Conservation (phyloP, 2,888 invertebrate species). For the Cerastis leucographa region DNA sequence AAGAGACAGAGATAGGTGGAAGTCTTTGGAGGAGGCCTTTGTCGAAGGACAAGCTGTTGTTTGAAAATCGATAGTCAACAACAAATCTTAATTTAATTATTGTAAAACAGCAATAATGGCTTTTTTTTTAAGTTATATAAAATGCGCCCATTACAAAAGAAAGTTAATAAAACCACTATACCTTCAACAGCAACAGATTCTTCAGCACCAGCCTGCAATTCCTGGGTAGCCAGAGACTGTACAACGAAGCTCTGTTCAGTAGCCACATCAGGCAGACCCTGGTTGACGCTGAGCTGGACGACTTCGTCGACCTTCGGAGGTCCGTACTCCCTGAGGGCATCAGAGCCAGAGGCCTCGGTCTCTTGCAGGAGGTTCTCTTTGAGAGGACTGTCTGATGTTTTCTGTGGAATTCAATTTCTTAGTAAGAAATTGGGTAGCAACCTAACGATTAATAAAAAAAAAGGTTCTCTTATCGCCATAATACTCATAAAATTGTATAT, state of each 20-base stretch:
- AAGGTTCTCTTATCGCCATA: neutral
- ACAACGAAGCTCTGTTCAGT: slow-evolving; percentile 79
- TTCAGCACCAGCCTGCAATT: slow-evolving; percentile 48
- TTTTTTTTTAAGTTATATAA: neutral
- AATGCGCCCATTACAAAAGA: neutral
- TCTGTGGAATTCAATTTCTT: slow-evolving; percentile 71
- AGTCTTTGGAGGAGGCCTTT: no score
- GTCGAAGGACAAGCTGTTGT: no score
- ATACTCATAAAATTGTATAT: neutral
- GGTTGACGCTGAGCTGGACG: slow-evolving; percentile 73
- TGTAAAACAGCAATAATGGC: no score
- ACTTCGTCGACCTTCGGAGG: slow-evolving; percentile 83
- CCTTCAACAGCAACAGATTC: slow-evolving; percentile 62
- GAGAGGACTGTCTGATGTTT: slow-evolving; percentile 82
- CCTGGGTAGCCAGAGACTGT: slow-evolving; percentile 66
- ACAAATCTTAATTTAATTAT: no score
- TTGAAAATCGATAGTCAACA: no score
- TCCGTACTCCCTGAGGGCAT: slow-evolving; percentile 87
- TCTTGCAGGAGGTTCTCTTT: slow-evolving; percentile 82
- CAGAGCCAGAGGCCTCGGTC: slow-evolving; percentile 86
- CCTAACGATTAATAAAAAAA: no score
- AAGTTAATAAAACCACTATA: slow-evolving; percentile 17
- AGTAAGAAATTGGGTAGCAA: neutral
- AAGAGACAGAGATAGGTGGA: no score
- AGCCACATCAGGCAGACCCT: slow-evolving; percentile 80